Evolutionary conservation across 2,888 invertebrate species (phyloP).

Genomic region (Octonoba sinensis): DNA sequence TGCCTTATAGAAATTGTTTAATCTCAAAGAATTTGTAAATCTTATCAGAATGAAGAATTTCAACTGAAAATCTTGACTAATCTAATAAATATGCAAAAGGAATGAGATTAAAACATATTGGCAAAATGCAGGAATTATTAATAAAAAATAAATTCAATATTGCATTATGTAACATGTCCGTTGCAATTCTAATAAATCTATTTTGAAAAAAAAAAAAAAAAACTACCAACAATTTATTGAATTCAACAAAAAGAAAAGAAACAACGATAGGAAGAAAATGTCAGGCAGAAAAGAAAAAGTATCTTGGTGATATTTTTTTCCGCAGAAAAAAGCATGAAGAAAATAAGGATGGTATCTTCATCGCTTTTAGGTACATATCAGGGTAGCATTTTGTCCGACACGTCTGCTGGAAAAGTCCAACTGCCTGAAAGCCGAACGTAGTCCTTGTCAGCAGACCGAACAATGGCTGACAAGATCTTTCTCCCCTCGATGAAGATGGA

Average conservation of each 20-base stretch:
- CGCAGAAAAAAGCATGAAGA: neutral
- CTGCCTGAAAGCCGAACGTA: conserved; percentile 45
- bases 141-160: too few species aligned
- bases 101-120: too few species aligned
- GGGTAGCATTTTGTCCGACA: conserved; percentile 22
- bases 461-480: conserved; percentile 44
- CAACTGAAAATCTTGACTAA: too few species aligned
- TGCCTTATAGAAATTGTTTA: too few species aligned
- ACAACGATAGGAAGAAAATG: neutral
- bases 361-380: conserved; percentile 1
- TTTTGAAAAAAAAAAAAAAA: too few species aligned
- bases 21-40: too few species aligned
- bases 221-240: too few species aligned
- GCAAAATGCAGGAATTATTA: too few species aligned
- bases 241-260: neutral
- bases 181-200: too few species aligned
- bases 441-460: conserved; percentile 32
- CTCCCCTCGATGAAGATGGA: conserved; percentile 51
- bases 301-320: neutral
- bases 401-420: conserved; percentile 14
- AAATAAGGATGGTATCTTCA: neutral
- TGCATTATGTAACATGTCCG: too few species aligned
- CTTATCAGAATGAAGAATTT: too few species aligned
- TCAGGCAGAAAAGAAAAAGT: neutral
- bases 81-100: too few species aligned